phyloP scores from a whole-genome alignment of 1,140 invertebrate genomes.

The Helicoverpa armigera region DNA sequence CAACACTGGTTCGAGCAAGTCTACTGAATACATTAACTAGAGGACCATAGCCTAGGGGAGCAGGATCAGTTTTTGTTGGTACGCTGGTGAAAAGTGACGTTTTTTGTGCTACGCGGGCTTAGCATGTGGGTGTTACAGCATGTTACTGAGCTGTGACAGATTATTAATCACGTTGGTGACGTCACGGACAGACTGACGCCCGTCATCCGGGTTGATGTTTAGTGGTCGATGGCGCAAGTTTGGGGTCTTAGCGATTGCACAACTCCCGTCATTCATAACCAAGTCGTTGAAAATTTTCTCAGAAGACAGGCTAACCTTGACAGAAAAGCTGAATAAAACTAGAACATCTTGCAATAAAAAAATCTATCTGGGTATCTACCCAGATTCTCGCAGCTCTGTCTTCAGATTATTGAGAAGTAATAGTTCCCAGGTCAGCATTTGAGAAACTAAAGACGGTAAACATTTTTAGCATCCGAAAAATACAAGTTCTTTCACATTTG shows the following conservation, averaged over 20 bases:
- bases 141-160: slow-evolving; percentile 45
- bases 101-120: background rate
- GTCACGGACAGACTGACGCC: slow-evolving; percentile 60
- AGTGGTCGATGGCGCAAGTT: slow-evolving; percentile 27
- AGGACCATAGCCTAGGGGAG: background rate
- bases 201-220: slow-evolving; percentile 52
- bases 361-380: too few relatives aligned
- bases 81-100: background rate
- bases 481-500: background rate
- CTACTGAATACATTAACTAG: background rate
- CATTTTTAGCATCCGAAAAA: too few relatives aligned
- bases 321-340: too few relatives aligned
- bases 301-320: too few relatives aligned
- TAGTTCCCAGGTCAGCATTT: too few relatives aligned
- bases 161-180: slow-evolving; percentile 60
- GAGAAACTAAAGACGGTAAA: too few relatives aligned
- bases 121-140: background rate
- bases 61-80: background rate
- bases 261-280: background rate
- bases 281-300: too few relatives aligned
- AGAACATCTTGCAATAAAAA: too few relatives aligned
- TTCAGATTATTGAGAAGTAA: too few relatives aligned
- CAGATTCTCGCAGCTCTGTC: too few relatives aligned
- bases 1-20: background rate
- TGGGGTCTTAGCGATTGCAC: background rate